Base-by-base conservation (phyloP, 2,113 vertebrate genomes). In the Delphinus delphis region DNA sequence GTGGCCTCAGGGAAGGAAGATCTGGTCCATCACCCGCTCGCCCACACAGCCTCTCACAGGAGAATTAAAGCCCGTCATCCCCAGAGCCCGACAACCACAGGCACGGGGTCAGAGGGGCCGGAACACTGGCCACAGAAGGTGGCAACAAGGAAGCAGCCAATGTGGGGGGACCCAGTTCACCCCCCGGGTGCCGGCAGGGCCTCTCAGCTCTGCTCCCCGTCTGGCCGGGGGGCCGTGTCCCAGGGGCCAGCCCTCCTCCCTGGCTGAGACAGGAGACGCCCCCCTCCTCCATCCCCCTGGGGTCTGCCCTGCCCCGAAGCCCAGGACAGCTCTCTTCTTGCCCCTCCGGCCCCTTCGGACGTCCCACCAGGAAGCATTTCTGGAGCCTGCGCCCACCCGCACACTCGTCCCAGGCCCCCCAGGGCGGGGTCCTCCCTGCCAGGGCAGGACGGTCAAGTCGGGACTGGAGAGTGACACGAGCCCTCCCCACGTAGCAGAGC, bases 251-350 rank as follows among this genome's bases (percentile, higher is more conserved):
- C 5, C 1, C 12, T 36, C 44, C 81, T 25, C 33, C 21, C 81
- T 33, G 44, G 31, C 31, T 2, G 4, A 12, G 28, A 28, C 38
- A 28, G 36, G 38, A n/a, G 31, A n/a, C 15, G 17, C 38, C 21
- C 38, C 44, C 17, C 74, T 3, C 0, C 3, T 25, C 58, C 6
- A 0, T 60, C 0, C 0, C 17, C 28, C 0, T 6, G 0, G 7
- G 15, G 31, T 26, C 14, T n/a, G 44, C 33, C 25, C 36, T 25
- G 12, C 25, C 25, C 20, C 6, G 4, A 50, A 23, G 80, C 8
- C 77, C 67, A n/a, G 38, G 31, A 12, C 20, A 1, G n/a, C 15
- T 20, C 28, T 82, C 53, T 33, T 12, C 2, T 10, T 0, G 8
- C 36, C 13, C 36, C 36, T 53, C 10, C 6, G 3, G 1, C 7